Base-by-base conservation (phyloP, 1,140 invertebrate genomes). In the Phthorimaea operculella region DNA sequence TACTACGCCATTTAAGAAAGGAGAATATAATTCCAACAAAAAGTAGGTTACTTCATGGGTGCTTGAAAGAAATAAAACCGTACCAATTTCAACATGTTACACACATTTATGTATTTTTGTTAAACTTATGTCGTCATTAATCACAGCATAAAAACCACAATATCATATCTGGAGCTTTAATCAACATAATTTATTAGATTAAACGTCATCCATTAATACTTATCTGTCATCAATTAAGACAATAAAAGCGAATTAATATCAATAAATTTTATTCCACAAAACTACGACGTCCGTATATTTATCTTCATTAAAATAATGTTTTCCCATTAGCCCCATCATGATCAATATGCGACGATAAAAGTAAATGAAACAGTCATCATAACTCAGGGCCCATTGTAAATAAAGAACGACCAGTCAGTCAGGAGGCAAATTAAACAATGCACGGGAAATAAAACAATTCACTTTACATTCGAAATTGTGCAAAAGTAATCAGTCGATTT, bases 401-500 rank as follows among this genome's bases (percentile, higher is more conserved):
- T 47, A 47, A 47, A 47, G 44, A 47, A 17, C 44, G 14, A 47
- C 9, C 44, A 16, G 8, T 47, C 44, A 47, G 44, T 17, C 44
- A 47, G 14, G 15, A 47, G 16, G 44, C 44, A 59, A 65, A 70
- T 67, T 62, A 70, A 59, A 74, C 55, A 59, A 64, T 53, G 56
- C 36, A 49, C 21, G 51, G 14, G 48, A 44, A 17, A 53, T 17
- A 42, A 59, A 70, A 70, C 66, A 72, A 74, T 75, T 70, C 58
- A 66, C 59, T 65, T 72, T 74, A 70, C 66, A 67, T 70, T 70
- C 62, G 60, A 66, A 72, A 74, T 76, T 72, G 72, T 63, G 66
- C 67, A 72, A 77, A 80, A 77, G 76, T 79, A 79, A 81, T 80
- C 73, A 79, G 63, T 74, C 59, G 75, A 81, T 79, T 74, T 77